Conservation (phyloP, 1,140 invertebrate genomes). For the Saccostrea cuccullata region DNA sequence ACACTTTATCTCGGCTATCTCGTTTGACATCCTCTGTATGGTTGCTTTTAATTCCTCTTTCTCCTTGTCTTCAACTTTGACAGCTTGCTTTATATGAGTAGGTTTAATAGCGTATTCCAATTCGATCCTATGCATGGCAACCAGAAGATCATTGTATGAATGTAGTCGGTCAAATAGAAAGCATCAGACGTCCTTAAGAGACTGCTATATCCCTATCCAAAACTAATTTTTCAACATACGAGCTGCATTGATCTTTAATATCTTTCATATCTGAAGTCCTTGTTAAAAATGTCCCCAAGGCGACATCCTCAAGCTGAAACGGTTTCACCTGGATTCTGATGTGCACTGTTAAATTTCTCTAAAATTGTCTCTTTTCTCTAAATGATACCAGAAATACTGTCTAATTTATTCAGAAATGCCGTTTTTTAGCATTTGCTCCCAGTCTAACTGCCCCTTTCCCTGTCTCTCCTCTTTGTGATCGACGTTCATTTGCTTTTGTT, state of each 20-base stretch:
- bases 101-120: background rate
- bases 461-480: slow-evolving; percentile 39
- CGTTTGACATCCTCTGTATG: background rate
- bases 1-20: background rate
- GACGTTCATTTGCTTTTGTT: background rate
- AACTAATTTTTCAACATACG: slow-evolving; percentile 26
- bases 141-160: slow-evolving; percentile 35
- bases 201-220: slow-evolving; percentile 20
- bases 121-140: background rate
- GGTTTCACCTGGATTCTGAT: too few species aligned
- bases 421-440: background rate
- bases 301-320: too few species aligned
- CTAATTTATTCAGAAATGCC: background rate
- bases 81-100: background rate
- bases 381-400: slow-evolving; percentile 5
- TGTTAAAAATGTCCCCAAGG: too few species aligned
- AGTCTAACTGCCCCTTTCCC: slow-evolving; percentile 23
- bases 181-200: slow-evolving; percentile 39
- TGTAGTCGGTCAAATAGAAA: slow-evolving; percentile 28
- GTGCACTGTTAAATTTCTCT: slow-evolving; percentile 35
- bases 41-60: slow-evolving; percentile 36
- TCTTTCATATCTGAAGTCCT: background rate
- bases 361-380: slow-evolving; percentile 10
- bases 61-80: background rate
- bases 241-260: background rate